Conservation (phyloP, 2,797 vertebrate genomes). For the Parauchenoglanis punctatus region DNA sequence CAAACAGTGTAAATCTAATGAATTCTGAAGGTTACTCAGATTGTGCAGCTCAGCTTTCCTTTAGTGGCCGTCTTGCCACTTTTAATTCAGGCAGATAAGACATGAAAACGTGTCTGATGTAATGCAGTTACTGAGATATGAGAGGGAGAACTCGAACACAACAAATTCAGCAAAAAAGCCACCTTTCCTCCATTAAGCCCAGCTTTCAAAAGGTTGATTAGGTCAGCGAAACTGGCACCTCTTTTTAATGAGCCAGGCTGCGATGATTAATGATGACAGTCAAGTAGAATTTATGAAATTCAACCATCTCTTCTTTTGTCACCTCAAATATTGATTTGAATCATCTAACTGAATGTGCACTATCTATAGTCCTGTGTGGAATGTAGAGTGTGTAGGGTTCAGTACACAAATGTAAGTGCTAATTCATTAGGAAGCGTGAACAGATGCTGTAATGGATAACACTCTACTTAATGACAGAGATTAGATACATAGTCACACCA, state of each 20-base stretch:
- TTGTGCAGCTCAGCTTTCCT: slow-evolving; percentile 77
- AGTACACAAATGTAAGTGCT: background rate
- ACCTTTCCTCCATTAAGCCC: slow-evolving; percentile 47
- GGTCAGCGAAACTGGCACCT: slow-evolving; percentile 28
- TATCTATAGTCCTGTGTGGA: background rate
- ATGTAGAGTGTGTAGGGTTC: background rate
- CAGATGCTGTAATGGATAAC: background rate
- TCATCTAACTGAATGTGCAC: background rate
- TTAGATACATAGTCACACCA: background rate
- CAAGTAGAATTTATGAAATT: slow-evolving; percentile 31
- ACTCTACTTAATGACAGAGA: background rate
- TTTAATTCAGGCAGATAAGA: slow-evolving; percentile 68
- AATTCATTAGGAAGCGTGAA: background rate
- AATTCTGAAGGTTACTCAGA: slow-evolving; percentile 83
- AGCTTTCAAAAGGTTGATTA: slow-evolving; percentile 46
- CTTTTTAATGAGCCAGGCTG: slow-evolving; percentile 44
- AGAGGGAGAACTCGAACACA: slow-evolving; percentile 38
- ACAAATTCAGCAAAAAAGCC: slow-evolving; percentile 49
- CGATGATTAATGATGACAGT: slow-evolving; percentile 44
- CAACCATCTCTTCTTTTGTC: slow-evolving; percentile 19
- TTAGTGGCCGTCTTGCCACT: slow-evolving; percentile 61
- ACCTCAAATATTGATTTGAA: slow-evolving; percentile 24
- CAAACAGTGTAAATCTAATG: slow-evolving; percentile 84
- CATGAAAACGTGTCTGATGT: slow-evolving; percentile 71
- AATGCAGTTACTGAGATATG: slow-evolving; percentile 69